These are phyloP conservation scores for Mungos mungo DNA, from an alignment of 2,113 vertebrate species.

Conservation along the genomic window DNA sequence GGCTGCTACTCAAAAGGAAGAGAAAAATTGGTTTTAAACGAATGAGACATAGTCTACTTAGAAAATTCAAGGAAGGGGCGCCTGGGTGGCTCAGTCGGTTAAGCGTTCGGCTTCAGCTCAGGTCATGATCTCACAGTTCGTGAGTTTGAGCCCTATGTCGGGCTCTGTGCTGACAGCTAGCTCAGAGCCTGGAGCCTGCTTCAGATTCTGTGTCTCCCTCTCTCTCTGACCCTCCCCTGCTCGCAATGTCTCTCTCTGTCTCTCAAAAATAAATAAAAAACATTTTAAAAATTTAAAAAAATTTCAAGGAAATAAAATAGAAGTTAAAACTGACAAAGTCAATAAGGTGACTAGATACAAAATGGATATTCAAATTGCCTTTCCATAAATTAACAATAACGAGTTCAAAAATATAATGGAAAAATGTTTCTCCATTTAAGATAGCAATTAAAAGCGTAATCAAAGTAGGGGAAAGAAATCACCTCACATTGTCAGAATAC, in stretches of 20 bases:
- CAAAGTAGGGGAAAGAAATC: neutral
- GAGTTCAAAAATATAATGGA: neutral
- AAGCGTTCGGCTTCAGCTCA: too few relatives aligned
- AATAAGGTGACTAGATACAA: neutral
- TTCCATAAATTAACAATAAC: neutral
- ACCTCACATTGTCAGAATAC: too few relatives aligned
- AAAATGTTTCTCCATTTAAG: neutral
- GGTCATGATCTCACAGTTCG: too few relatives aligned
- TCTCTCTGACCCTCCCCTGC: too few relatives aligned
- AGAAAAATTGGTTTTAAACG: neutral
- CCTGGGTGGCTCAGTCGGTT: too few relatives aligned
- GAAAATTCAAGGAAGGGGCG: neutral
- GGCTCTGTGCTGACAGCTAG: too few relatives aligned
- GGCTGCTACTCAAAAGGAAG: neutral
- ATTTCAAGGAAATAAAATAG: neutral
- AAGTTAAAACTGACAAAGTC: constrained; percentile 11
- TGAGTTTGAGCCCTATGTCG: too few relatives aligned
- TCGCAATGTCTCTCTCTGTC: too few relatives aligned
- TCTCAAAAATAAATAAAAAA: too few relatives aligned
- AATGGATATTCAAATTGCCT: neutral
- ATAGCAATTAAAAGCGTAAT: neutral
- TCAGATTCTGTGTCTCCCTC: too few relatives aligned
- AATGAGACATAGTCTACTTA: neutral
- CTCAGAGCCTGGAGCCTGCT: too few relatives aligned
- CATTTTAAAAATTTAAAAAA: neutral